Base-by-base conservation (phyloP, 2,797 vertebrate species). In the Spheniscus humboldti region DNA sequence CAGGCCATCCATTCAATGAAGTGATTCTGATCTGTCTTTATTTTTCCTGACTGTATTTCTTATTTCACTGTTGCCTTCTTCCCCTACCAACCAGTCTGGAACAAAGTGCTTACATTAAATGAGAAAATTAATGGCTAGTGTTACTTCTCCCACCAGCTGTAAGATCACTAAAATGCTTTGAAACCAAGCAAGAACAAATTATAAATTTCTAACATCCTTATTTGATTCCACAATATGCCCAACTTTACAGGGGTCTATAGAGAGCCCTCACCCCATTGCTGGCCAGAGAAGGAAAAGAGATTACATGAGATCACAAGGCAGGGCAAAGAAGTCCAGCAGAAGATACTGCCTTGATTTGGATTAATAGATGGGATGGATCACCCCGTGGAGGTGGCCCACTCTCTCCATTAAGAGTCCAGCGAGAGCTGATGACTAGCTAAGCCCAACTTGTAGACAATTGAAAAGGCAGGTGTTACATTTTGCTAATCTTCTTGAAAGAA, bases 21-120 rank as follows among this genome's bases (percentile, higher is more conserved):
- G 47, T 52, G 31, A 80, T 80, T 55, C 72, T 71, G 35, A 77
- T 55, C 31, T 63, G 37, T 80, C 85, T 88, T 77, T 50, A 56
- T 83, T 86, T 88, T 73, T 80, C 43, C 60, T 74, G 56, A 30
- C 56, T 74, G 11, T 31, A 62, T 77, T 95, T 95, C 63, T 77
- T 88, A 41, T 69, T 93, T 88, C 57, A 24, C 18, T 83, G 57
- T 37, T 86, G 69, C 37, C 9, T 78, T 67, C 57, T 56, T 68
- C 57, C 25, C 37, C 41, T 55, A 47, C 30, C 60, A 72, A 53
- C 17, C 27, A 57, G n/a, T 35, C 45, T 50, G 57, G 73, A 91
- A 62, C 30, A 71, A 93, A 72, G 10, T 6, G 8, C 20, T 73
- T 64, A 55, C 30, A 17, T 60, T 77, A 90, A 67, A 81, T 41